Evolutionary conservation across 2,797 vertebrate genomes (phyloP).

Genomic region (Rousettus madagascariensis): DNA sequence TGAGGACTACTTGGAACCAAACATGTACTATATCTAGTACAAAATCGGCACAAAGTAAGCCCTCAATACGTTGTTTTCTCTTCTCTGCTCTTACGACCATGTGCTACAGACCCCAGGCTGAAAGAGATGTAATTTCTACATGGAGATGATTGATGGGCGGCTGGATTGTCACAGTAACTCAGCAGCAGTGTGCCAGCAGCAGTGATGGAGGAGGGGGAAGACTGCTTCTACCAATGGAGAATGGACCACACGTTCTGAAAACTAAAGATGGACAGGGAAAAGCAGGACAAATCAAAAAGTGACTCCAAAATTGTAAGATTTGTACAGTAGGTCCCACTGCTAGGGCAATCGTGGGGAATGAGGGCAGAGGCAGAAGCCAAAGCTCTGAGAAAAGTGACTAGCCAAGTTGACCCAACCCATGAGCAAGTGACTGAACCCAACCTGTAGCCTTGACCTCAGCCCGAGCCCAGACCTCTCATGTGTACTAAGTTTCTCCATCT

Average conservation of each 20-base stretch:
- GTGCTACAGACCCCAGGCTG: not conserved
- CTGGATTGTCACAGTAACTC: not conserved
- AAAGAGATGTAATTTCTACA: not conserved
- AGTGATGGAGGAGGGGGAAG: not conserved
- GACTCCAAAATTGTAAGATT: not conserved
- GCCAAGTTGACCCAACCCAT: not conserved
- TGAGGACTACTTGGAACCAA: not conserved
- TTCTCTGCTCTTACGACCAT: not conserved
- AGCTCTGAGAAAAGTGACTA: not conserved
- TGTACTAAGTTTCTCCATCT: not conserved
- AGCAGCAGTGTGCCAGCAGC: not conserved
- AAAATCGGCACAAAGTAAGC: not conserved
- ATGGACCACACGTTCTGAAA: not conserved
- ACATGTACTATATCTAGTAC: not conserved
- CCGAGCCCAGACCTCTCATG: not conserved
- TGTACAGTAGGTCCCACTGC: not conserved
- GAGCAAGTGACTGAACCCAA: not conserved
- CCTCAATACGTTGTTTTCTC: not conserved
- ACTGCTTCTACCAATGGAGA: not conserved
- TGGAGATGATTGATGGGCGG: not conserved
- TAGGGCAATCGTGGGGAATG: not conserved
- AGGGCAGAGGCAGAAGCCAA: not conserved
- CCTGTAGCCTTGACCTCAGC: not conserved
- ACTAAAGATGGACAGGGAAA: not conserved
- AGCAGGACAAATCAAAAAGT: not conserved